Conservation (phyloP, 2,888 invertebrate species). For the Autographa pulchrina region DNA sequence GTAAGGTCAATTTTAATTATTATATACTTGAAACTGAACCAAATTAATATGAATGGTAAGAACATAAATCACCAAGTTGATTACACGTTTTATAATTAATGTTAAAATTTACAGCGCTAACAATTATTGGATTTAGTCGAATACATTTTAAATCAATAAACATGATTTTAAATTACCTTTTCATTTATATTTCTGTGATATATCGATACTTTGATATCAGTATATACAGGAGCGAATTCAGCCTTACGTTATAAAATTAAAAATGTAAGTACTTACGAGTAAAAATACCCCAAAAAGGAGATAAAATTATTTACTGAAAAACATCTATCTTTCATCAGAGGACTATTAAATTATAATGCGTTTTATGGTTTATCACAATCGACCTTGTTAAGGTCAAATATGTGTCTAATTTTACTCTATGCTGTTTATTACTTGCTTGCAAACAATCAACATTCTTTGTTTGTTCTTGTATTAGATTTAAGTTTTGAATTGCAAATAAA, state of each 20-base stretch:
- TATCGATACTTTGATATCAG: background rate
- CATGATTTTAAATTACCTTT: conserved; percentile 8
- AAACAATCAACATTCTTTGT: background rate
- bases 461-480: too few relatives aligned
- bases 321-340: too few relatives aligned
- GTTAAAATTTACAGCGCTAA: conserved; percentile 37
- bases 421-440: too few relatives aligned
- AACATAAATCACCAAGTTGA: conserved; percentile 37
- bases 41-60: conserved; percentile 16
- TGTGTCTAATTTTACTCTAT: too few relatives aligned
- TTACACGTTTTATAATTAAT: conserved; percentile 24
- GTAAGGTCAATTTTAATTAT: conserved; percentile 14
- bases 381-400: background rate
- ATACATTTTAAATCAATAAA: conserved; percentile 38
- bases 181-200: background rate
- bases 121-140: conserved; percentile 38
- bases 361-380: background rate
- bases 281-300: too few relatives aligned
- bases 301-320: too few relatives aligned
- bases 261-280: too few relatives aligned
- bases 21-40: conserved; percentile 5
- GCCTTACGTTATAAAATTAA: too few relatives aligned
- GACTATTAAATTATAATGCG: too few relatives aligned
- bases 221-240: too few relatives aligned
- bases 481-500: too few relatives aligned